phyloP scores from a whole-genome alignment of 2,888 invertebrate genomes.

The Aspidiotus rigidus region DNA sequence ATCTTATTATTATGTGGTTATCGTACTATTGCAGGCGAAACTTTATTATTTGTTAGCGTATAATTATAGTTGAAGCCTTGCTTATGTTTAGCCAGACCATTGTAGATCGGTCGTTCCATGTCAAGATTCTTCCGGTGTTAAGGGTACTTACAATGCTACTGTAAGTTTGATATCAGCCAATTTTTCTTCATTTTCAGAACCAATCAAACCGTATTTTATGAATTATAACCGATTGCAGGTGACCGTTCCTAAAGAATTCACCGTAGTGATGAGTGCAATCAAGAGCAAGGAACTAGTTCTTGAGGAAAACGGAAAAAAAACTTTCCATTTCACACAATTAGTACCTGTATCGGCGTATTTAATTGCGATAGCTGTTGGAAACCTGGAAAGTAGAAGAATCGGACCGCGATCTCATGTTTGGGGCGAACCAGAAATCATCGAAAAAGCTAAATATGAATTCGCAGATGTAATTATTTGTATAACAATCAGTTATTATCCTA shows the following conservation, averaged over 20 bases:
- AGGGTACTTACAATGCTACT: constrained; percentile 69
- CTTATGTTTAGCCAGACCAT: constrained; percentile 57
- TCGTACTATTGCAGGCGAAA: too few species aligned
- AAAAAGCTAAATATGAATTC: constrained; percentile 79
- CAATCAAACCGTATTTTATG: not conserved
- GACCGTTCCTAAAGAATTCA: constrained; percentile 52
- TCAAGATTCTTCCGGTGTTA: constrained; percentile 85
- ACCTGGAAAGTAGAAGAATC: constrained; percentile 60
- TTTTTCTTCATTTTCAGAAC: not conserved
- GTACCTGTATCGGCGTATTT: constrained; percentile 83
- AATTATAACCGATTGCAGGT: constrained; percentile 25
- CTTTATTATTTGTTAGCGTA: too few species aligned
- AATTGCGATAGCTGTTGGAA: constrained; percentile 80
- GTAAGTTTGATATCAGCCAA: constrained; percentile 41
- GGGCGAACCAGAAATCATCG: constrained; percentile 77
- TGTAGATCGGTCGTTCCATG: constrained; percentile 83
- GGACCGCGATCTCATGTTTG: constrained; percentile 79
- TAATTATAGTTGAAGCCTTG: too few species aligned
- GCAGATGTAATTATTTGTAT: constrained; percentile 48
- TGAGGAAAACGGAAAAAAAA: constrained; percentile 41
- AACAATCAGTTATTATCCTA: too few species aligned
- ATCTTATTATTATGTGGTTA: too few species aligned
- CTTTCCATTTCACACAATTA: constrained; percentile 57
- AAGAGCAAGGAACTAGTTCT: constrained; percentile 45
- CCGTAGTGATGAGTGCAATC: constrained; percentile 81